Conservation (phyloP, 2,888 invertebrate species). For the Diarsia mendica region DNA sequence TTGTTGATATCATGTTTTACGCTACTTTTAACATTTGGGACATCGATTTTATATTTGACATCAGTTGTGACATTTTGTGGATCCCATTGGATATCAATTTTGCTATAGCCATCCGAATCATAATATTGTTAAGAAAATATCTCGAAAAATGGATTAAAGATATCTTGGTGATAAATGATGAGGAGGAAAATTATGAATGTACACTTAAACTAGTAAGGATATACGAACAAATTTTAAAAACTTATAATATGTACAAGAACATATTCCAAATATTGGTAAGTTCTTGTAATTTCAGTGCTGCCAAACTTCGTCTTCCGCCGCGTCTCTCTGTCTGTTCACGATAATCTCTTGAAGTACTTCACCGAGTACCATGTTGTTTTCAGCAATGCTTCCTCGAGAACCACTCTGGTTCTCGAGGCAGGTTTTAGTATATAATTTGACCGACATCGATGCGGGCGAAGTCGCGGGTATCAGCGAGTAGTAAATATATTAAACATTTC, state of each 20-base stretch:
- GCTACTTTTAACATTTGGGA: not conserved
- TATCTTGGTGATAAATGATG: not conserved
- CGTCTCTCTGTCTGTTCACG: no score
- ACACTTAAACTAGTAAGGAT: not conserved
- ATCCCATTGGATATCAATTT: slow-evolving; percentile 8
- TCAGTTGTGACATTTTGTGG: not conserved
- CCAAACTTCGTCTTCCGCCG: no score
- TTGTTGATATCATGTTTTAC: not conserved
- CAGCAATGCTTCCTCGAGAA: no score
- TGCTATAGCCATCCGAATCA: slow-evolving; percentile 5
- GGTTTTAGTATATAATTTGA: no score
- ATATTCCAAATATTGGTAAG: slow-evolving; percentile 26
- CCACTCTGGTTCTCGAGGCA: no score
- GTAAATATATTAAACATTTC: no score
- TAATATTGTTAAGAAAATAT: slow-evolving; percentile 21
- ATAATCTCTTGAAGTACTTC: no score
- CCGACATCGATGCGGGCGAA: no score
- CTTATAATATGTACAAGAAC: slow-evolving; percentile 21
- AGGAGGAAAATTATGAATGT: not conserved
- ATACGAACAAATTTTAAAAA: slow-evolving; percentile 24
- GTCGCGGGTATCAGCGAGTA: no score
- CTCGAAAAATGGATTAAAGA: slow-evolving; percentile 18
- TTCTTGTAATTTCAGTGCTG: no score
- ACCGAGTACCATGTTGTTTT: no score
- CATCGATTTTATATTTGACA: not conserved